These are phyloP conservation scores for Pycnonotus jocosus DNA, from an alignment of 2,113 vertebrate species.

Conservation along the genomic window DNA sequence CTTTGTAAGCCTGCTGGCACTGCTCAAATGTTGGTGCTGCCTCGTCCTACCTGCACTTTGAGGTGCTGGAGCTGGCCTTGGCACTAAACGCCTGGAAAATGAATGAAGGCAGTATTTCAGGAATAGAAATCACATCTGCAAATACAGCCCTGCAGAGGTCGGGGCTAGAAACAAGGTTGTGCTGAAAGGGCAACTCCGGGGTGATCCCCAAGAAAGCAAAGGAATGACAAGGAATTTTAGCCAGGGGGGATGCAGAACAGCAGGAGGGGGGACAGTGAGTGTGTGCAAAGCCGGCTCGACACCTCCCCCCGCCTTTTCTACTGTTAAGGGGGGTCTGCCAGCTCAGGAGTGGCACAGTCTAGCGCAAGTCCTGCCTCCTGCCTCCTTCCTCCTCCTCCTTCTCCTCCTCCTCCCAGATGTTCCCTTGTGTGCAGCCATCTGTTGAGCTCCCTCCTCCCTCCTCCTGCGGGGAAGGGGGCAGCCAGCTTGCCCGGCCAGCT, in stretches of 20 bases:
- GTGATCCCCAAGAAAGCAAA: background rate
- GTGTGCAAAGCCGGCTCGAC: background rate
- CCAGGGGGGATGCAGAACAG: background rate
- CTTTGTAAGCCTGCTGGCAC: background rate
- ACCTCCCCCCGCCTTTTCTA: background rate
- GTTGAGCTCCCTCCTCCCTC: conserved; percentile 37
- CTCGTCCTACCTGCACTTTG: background rate
- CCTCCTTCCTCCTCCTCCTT: background rate
- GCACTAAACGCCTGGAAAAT: background rate
- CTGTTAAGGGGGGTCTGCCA: background rate
- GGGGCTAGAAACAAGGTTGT: background rate
- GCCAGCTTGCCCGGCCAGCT: conserved; percentile 39
- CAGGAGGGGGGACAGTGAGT: background rate
- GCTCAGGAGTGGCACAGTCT: background rate
- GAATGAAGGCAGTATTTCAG: background rate
- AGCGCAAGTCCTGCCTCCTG: conserved; percentile 8
- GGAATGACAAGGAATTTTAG: background rate
- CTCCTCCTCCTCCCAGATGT: conserved; percentile 47
- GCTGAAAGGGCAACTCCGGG: background rate
- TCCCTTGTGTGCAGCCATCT: conserved; percentile 56
- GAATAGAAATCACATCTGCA: background rate
- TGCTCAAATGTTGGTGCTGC: background rate
- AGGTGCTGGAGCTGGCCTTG: background rate
- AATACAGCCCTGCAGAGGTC: background rate
- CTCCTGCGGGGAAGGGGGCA: conserved; percentile 7